Conservation (phyloP, 2,888 invertebrate genomes). For the Lasioglossum calceatum region DNA sequence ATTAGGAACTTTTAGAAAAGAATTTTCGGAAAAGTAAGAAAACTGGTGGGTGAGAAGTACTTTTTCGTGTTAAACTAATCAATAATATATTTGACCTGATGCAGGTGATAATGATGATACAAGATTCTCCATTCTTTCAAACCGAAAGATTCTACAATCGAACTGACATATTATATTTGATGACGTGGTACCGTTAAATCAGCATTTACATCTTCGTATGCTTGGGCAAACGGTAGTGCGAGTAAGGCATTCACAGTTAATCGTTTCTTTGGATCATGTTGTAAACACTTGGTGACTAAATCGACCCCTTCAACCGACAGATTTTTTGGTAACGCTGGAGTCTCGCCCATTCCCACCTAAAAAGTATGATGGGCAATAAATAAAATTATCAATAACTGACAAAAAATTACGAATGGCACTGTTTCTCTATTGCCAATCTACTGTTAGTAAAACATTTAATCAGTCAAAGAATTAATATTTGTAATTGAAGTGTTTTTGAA, state of each 20-base stretch:
- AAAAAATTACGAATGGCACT: background rate
- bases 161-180: conserved; percentile 26
- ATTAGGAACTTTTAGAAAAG: background rate
- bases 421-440: too few relatives aligned
- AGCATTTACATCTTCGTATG: conserved; percentile 79
- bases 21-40: background rate
- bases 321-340: conserved; percentile 90
- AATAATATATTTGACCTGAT: conserved; percentile 46
- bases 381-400: background rate
- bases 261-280: conserved; percentile 91
- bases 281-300: conserved; percentile 92
- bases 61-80: conserved; percentile 4
- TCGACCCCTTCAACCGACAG: conserved; percentile 93
- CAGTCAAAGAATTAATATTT: background rate
- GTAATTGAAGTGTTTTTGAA: background rate
- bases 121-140: conserved; percentile 14
- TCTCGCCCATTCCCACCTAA: conserved; percentile 96
- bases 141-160: conserved; percentile 22
- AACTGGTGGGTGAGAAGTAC: conserved; percentile 14
- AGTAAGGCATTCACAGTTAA: conserved; percentile 90
- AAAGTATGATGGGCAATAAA: conserved; percentile 84
- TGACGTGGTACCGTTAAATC: conserved; percentile 68
- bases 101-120: conserved; percentile 34
- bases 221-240: conserved; percentile 90
- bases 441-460: too few relatives aligned